A percentile compares a stretch with the other conserved stretches of the same genome.
These are phyloP conservation scores for Betta splendens DNA, from an alignment of 2,797 vertebrate genomes.

Conservation along the genomic window DNA sequence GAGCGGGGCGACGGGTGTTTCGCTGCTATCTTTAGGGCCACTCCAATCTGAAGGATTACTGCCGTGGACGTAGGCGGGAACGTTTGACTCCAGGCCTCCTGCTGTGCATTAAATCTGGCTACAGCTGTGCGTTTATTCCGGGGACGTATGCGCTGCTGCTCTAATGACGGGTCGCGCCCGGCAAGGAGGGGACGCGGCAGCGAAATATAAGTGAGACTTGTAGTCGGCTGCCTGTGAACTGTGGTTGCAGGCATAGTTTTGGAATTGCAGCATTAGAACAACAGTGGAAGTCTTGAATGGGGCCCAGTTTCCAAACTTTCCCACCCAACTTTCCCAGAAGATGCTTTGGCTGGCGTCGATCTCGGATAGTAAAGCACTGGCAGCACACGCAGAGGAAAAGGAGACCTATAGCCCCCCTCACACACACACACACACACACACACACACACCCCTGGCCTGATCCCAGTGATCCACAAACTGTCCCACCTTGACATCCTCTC, in stretches of 20 bases:
- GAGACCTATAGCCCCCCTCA: constrained; percentile 39
- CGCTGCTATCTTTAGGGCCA: constrained; percentile 70
- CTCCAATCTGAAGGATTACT: constrained; percentile 68
- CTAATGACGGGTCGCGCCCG: constrained; percentile 23
- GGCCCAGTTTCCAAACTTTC: constrained; percentile 62
- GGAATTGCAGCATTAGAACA: constrained; percentile 32
- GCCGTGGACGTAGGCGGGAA: constrained; percentile 51
- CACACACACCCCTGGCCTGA: constrained; percentile 52
- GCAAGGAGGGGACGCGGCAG: constrained; percentile 9
- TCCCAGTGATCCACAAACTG: constrained; percentile 69
- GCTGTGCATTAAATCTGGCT: constrained; percentile 59
- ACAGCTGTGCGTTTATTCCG: constrained; percentile 34
- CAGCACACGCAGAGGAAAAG: constrained; percentile 52
- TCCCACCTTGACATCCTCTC: constrained; percentile 78
- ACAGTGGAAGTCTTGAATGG: constrained; percentile 48
- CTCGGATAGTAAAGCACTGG: constrained; percentile 48
- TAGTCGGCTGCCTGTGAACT: constrained; percentile 15
- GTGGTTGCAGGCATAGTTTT: constrained; percentile 41
- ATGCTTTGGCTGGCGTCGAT: constrained; percentile 57
- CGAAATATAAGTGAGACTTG: constrained; percentile 14
- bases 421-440: constrained; percentile 42
- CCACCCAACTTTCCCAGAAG: constrained; percentile 69
- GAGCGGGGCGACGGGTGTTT: constrained; percentile 67
- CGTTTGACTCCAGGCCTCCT: constrained; percentile 57
- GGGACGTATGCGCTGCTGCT: constrained; percentile 32